phyloP scores from a whole-genome alignment of 2,888 invertebrate genomes.

The Scaptodrosophila latifasciaeformis region DNA sequence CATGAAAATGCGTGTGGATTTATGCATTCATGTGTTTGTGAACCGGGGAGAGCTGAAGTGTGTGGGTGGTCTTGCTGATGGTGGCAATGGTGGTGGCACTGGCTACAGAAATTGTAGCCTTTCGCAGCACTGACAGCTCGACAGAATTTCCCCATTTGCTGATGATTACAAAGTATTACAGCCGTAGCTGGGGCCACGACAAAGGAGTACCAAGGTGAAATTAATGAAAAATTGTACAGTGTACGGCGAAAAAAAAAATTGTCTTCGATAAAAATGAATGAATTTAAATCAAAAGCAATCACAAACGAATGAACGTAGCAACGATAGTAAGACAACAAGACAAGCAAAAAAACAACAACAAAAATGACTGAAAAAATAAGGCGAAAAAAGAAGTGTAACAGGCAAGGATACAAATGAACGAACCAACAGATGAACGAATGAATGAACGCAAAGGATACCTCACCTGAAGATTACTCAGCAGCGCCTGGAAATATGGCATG shows the following conservation, averaged over 20 bases:
- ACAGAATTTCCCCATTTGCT: conserved; percentile 1
- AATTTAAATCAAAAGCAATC: conserved; percentile 36
- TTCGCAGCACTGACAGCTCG: too few species aligned
- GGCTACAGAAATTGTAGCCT: background rate
- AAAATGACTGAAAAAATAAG: background rate
- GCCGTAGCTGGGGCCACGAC: conserved; percentile 5
- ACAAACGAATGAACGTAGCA: background rate
- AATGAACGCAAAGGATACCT: conserved; percentile 70
- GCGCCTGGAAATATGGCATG: conserved; percentile 82
- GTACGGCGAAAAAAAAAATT: conserved; percentile 3
- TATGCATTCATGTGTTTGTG: background rate
- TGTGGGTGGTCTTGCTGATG: too few species aligned
- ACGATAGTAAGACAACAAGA: too few species aligned
- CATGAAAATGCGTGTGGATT: background rate
- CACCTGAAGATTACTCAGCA: conserved; percentile 84
- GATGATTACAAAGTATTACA: conserved; percentile 18
- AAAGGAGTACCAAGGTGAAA: conserved; percentile 11
- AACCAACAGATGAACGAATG: conserved; percentile 22
- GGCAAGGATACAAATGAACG: conserved; percentile 30
- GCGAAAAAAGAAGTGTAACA: conserved; percentile 13
- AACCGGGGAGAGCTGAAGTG: background rate
- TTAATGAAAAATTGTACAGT: conserved; percentile 18
- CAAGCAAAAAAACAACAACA: background rate
- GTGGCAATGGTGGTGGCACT: conserved; percentile 7
- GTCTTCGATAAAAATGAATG: conserved; percentile 20